Evolutionary conservation across 2,797 vertebrate species (phyloP), one percentile per base, ranked within the genome.

Genomic region (Neosalanx taihuensis): DNA sequence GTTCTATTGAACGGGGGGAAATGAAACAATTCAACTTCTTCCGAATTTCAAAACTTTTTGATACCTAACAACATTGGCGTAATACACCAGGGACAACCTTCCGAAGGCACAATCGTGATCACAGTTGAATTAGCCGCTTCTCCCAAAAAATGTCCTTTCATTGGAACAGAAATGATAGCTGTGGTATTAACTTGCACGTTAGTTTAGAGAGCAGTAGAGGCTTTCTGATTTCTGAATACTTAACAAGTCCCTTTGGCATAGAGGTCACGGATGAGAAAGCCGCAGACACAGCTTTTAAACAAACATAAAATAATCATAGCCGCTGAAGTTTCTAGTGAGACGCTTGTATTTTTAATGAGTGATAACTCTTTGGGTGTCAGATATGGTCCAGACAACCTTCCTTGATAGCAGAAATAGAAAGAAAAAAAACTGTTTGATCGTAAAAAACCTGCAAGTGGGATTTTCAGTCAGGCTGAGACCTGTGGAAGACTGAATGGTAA

Each of bases 241-340:
- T 81, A 82, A 78, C 75, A 78, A 81, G 72, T 82, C 84, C 72
- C 77, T 61, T 29, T 58, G 74, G 80, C 63, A 66, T 57, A 41
- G 70, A 70, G 81, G 75, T 82, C 76, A 66, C 70, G 75, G 73
- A 76, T 64, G 63, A 83, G 62, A 72, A 80, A 74, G 66, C 69
- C 15, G 64, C 67, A 66, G 64, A 67, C 26, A 33, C 73, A 74
- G 66, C 72, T 62, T 81, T 74, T 79, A 75, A 80, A 76, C 70
- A 76, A 53, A 77, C 72, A 77, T 53, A 73, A 81, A 79, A 76
- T 76, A 74, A 74, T 76, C 51, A 76, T 71, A 60, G 64, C 68
- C 72, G 23, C 67, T 69, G 46, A 75, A 70, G 26, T 56, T 57
- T 75, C 73, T 63, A 35, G 62, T 58, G 75, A 56, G 17, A 58